Percentiles rank a stretch among this genome's conserved stretches.
Conservation (phyloP, 2,888 invertebrate species). For the Himalopsyche japonica region DNA sequence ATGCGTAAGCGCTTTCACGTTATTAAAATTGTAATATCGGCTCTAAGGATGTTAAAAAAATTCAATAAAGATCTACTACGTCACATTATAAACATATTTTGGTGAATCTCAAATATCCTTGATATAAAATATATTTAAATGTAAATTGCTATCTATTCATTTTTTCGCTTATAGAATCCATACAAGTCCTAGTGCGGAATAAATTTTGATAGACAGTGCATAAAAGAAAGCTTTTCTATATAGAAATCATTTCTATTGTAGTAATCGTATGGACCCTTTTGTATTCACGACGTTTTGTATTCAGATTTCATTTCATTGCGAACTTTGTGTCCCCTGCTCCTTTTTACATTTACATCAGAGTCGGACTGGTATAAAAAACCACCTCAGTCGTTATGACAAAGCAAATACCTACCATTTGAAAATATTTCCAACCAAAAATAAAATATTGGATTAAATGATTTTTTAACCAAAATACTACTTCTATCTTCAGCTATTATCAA, state of each 20-base stretch:
- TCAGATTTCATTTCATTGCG: constrained; percentile 17
- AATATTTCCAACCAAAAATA: background rate
- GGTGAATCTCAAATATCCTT: background rate
- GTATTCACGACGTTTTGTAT: constrained; percentile 15
- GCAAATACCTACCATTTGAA: background rate
- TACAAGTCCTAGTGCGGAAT: background rate
- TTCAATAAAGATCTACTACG: background rate
- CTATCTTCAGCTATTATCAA: too few relatives aligned
- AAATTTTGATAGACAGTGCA: constrained; percentile 11
- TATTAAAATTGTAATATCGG: background rate
- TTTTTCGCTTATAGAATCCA: background rate
- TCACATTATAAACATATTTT: background rate
- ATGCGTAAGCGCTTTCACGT: background rate
- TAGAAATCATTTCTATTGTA: constrained; percentile 20
- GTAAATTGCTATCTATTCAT: background rate
- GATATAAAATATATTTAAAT: background rate
- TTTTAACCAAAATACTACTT: too few relatives aligned
- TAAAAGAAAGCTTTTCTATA: constrained; percentile 7
- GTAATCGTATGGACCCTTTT: constrained; percentile 7
- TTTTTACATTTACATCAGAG: background rate
- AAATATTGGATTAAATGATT: background rate
- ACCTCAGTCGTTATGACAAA: background rate
- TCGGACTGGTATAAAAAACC: background rate
- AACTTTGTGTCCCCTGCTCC: background rate
- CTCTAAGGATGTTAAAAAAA: background rate